A percentile compares a stretch with the other conserved stretches of the same genome.
These are phyloP conservation scores for Pungitius pungitius DNA, from an alignment of 2,113 vertebrate genomes.

Conservation along the genomic window DNA sequence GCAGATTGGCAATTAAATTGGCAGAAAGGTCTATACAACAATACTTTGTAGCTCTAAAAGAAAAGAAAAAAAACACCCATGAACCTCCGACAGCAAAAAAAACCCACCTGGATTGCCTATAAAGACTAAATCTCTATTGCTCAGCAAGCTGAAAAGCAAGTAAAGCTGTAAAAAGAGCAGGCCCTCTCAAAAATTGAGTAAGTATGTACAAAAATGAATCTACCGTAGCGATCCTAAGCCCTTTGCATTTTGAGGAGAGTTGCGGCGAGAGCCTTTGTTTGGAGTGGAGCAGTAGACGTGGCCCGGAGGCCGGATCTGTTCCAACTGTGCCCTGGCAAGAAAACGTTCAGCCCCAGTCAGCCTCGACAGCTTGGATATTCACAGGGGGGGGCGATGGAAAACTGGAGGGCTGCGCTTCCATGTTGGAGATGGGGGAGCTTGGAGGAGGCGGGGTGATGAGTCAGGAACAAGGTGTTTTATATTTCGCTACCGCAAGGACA, in stretches of 20 bases:
- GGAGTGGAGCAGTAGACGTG: slow-evolving; percentile 67
- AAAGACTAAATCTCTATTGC: slow-evolving; percentile 31
- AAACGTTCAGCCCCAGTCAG: slow-evolving; percentile 72
- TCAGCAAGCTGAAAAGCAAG: slow-evolving; percentile 51
- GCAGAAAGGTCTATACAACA: slow-evolving; percentile 36
- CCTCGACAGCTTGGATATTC: slow-evolving; percentile 82
- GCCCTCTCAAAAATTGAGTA: slow-evolving; percentile 41
- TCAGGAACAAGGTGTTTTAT: slow-evolving; percentile 61
- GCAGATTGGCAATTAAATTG: slow-evolving; percentile 57
- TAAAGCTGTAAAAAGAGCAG: slow-evolving; percentile 54
- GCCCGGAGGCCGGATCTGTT: slow-evolving; percentile 79
- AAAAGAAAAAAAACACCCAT: slow-evolving; percentile 6
- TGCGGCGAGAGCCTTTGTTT: slow-evolving; percentile 70
- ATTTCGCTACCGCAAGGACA: slow-evolving; percentile 63
- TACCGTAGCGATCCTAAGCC: slow-evolving; percentile 49
- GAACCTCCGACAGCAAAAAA: slow-evolving; percentile 27
- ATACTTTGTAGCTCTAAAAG: slow-evolving; percentile 35
- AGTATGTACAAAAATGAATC: slow-evolving; percentile 58
- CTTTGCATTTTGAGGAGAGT: slow-evolving; percentile 79
- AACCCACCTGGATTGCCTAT: slow-evolving; percentile 11
- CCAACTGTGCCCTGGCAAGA: slow-evolving; percentile 82
- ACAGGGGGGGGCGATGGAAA: slow-evolving; percentile 78
- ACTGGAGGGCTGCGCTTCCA: slow-evolving; percentile 66
- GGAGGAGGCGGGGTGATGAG: slow-evolving; percentile 50
- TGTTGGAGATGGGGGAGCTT: slow-evolving; percentile 46